Evolutionary conservation across 2,888 invertebrate genomes (phyloP).

Genomic region (Leptopilina myrica): DNA sequence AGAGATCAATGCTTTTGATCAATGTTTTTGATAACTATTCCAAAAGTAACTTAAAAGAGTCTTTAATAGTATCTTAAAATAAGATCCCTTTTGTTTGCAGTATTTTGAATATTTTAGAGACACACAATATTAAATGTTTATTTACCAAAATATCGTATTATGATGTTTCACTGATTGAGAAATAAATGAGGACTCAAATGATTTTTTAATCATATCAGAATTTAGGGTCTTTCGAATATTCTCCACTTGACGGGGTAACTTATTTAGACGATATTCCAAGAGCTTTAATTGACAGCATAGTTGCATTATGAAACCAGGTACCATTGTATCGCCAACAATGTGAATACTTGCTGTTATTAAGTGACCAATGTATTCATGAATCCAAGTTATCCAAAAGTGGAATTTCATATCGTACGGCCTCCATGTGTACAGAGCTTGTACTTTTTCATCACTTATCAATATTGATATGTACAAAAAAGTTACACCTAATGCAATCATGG

Average conservation of each 20-base stretch:
- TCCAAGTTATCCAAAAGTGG: slow-evolving; percentile 14
- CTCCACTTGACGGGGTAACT: not conserved
- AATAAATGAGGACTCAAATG: not conserved
- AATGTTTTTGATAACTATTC: too few species aligned
- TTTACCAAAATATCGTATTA: not conserved
- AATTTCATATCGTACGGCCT: not conserved
- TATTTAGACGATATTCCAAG: not conserved
- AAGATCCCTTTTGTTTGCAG: not conserved
- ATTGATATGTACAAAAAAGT: not conserved
- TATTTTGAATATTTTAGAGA: not conserved
- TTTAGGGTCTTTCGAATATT: not conserved
- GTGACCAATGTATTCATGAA: not conserved
- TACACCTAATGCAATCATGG: not conserved
- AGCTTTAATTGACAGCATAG: not conserved
- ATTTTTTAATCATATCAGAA: not conserved
- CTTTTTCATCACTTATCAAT: not conserved
- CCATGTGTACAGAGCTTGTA: not conserved
- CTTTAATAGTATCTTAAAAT: not conserved
- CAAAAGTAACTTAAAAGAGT: too few species aligned
- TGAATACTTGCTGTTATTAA: not conserved
- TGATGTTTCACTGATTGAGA: not conserved
- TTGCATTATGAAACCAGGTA: slow-evolving; percentile 2
- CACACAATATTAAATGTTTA: not conserved
- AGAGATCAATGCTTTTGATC: too few species aligned
- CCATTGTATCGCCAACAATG: not conserved